Conservation (phyloP, 2,113 vertebrate genomes). For the Gasterosteus aculeatus region DNA sequence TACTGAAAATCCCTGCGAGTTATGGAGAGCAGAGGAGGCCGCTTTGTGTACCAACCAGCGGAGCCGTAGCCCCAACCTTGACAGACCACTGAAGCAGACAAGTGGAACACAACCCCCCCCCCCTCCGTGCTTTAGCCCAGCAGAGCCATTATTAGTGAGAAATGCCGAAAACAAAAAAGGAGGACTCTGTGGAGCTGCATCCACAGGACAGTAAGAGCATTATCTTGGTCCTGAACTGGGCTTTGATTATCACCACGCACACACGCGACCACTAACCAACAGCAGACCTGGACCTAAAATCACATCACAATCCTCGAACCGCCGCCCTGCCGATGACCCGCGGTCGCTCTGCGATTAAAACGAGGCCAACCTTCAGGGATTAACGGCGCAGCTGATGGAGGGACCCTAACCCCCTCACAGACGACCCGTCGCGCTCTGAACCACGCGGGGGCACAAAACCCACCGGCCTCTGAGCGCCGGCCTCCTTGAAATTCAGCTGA, state of each 20-base stretch:
- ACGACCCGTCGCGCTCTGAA: not conserved
- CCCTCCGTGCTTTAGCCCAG: conserved; percentile 48
- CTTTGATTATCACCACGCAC: conserved; percentile 7
- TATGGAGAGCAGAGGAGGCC: conserved; percentile 5
- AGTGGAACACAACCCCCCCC: conserved; percentile 53
- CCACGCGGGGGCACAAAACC: not conserved
- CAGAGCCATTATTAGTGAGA: conserved; percentile 50
- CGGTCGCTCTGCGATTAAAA: not conserved
- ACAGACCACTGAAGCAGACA: conserved; percentile 57
- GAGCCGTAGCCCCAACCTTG: conserved; percentile 32
- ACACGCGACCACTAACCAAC: not conserved
- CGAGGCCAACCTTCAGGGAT: not conserved
- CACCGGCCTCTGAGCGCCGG: not conserved
- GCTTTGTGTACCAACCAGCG: conserved; percentile 21
- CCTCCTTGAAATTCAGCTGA: conserved; percentile 64
- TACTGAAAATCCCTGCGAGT: conserved; percentile 23
- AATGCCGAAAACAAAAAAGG: conserved; percentile 25
- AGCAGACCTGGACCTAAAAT: not conserved
- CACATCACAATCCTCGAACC: not conserved
- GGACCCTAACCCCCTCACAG: not conserved
- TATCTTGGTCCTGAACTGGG: conserved; percentile 3
- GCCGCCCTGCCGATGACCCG: not conserved
- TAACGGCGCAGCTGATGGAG: not conserved
- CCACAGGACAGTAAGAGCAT: conserved; percentile 20
- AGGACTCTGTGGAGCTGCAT: conserved; percentile 35